Percentiles rank a stretch among this genome's conserved stretches.
Conservation (phyloP, 2,797 vertebrate genomes). For the Enteromius radiatus region DNA sequence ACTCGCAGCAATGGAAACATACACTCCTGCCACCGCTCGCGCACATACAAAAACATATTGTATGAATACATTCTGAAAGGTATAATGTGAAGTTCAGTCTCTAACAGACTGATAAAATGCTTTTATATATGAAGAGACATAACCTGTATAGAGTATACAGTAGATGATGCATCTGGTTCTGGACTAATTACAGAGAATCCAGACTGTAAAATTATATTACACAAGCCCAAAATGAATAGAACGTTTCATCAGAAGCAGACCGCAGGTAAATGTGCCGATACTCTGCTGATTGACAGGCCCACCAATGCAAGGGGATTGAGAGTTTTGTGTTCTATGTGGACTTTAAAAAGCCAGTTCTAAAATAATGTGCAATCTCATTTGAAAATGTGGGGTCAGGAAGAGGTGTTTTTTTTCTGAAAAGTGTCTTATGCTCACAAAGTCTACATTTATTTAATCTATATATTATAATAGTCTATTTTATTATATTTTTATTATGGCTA, state of each 20-base stretch:
- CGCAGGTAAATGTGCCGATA: neutral
- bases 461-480: neutral
- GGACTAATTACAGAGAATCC: neutral
- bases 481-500: neutral
- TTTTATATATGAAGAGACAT: neutral
- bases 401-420: neutral
- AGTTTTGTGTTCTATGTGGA: neutral
- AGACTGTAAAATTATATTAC: neutral
- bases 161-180: neutral
- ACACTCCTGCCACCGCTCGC: neutral
- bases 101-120: neutral
- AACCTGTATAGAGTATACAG: too few species aligned
- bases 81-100: neutral
- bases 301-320: neutral
- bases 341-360: neutral
- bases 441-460: neutral
- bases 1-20: constrained; percentile 13
- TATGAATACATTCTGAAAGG: neutral
- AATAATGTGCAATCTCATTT: neutral
- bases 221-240: neutral
- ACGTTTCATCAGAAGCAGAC: neutral
- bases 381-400: neutral
- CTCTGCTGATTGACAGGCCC: constrained; percentile 2
- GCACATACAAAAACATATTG: constrained; percentile 30
- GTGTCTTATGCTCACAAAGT: neutral